Conservation (phyloP, 2,888 invertebrate species). For the Leptura quadrifasciata region DNA sequence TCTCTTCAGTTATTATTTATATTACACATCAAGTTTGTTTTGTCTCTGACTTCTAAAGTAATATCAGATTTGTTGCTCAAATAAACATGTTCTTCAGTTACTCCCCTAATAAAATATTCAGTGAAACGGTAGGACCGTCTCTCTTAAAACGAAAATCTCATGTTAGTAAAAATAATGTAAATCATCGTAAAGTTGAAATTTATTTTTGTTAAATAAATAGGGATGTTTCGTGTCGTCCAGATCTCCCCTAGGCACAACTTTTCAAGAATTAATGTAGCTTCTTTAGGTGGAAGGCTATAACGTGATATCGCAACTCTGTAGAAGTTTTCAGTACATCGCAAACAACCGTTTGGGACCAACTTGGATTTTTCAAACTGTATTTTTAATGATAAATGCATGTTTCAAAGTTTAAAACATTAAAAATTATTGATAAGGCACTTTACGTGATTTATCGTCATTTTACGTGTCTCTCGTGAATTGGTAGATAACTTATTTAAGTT, state of each 20-base stretch:
- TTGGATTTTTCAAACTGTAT: slow-evolving; percentile 47
- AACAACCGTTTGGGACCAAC: slow-evolving; percentile 47
- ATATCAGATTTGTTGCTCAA: slow-evolving; percentile 5
- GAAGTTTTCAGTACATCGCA: slow-evolving; percentile 52
- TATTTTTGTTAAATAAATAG: slow-evolving; percentile 30
- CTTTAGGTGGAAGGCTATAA: slow-evolving; percentile 55
- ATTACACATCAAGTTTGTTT: slow-evolving; percentile 1
- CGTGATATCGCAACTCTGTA: slow-evolving; percentile 54
- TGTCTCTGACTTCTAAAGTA: slow-evolving; percentile 3
- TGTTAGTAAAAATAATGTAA: slow-evolving; percentile 21
- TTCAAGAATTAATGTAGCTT: slow-evolving; percentile 62
- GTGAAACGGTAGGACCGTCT: slow-evolving; percentile 2
- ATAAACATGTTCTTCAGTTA: slow-evolving; percentile 24
- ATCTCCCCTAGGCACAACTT: slow-evolving; percentile 20
- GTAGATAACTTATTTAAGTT: slow-evolving; percentile 47
- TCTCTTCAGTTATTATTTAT: slow-evolving; percentile 4
- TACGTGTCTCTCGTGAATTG: slow-evolving; percentile 48
- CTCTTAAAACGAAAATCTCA: background rate
- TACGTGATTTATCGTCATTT: slow-evolving; percentile 52
- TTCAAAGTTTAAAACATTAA: slow-evolving; percentile 57
- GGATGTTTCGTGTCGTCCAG: slow-evolving; percentile 7
- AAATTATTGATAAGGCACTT: slow-evolving; percentile 59
- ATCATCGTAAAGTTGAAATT: slow-evolving; percentile 29
- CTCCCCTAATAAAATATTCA: slow-evolving; percentile 18
- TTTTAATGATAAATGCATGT: slow-evolving; percentile 56